Percentiles rank a stretch among this genome's conserved stretches.
Conservation (phyloP, 1,140 invertebrate species). For the Acromyrmex echinatior region DNA sequence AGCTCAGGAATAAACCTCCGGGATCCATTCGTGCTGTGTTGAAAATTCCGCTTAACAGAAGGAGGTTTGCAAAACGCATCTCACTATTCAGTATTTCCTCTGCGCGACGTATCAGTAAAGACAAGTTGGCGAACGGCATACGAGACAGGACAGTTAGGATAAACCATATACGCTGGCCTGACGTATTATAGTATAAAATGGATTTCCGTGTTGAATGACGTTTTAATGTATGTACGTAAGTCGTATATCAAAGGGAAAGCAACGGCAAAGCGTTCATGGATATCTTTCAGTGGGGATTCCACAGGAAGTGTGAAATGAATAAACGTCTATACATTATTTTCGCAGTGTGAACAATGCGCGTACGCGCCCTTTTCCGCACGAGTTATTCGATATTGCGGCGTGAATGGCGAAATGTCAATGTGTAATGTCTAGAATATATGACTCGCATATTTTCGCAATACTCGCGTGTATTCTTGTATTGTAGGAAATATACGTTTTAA, state of each 20-base stretch:
- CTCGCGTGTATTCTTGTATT: background rate
- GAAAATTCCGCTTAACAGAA: background rate
- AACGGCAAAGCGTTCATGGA: slow-evolving; percentile 10
- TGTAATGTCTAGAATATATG: slow-evolving; percentile 42
- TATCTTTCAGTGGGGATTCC: slow-evolving; percentile 38
- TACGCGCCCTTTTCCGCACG: slow-evolving; percentile 3
- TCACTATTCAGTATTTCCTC: background rate
- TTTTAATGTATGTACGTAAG: slow-evolving; percentile 53
- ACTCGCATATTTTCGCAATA: slow-evolving; percentile 33
- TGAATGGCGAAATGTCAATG: slow-evolving; percentile 50
- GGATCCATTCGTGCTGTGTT: background rate
- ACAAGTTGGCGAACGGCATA: slow-evolving; percentile 6
- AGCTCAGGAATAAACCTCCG: slow-evolving; percentile 11
- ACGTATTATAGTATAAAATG: slow-evolving; percentile 19
- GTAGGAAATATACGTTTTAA: slow-evolving; percentile 29
- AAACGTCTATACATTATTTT: slow-evolving; percentile 53
- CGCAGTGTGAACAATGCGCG: slow-evolving; percentile 32
- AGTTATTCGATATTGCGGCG: slow-evolving; percentile 32
- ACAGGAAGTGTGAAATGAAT: slow-evolving; percentile 51
- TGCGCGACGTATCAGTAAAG: slow-evolving; percentile 1
- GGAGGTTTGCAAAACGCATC: slow-evolving; percentile 10
- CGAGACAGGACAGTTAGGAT: slow-evolving; percentile 19
- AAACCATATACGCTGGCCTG: slow-evolving; percentile 13
- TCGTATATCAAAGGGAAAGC: slow-evolving; percentile 49
- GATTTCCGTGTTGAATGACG: slow-evolving; percentile 35